phyloP scores from a whole-genome alignment of 2,113 vertebrate genomes.

The Tor tambroides region DNA sequence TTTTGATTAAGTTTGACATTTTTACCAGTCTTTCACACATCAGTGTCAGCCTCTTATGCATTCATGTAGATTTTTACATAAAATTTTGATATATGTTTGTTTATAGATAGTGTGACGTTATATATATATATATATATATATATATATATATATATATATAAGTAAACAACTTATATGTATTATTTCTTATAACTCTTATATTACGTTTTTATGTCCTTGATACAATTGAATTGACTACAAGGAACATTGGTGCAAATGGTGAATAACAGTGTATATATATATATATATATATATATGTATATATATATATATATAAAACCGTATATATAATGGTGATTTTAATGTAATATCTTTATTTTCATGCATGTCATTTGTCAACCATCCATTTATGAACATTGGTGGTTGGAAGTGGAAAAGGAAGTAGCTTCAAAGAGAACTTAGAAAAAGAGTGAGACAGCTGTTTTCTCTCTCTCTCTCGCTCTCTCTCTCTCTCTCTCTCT shows the following conservation, averaged over 20 bases:
- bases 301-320: too few relatives aligned
- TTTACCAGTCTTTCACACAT: neutral
- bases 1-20: neutral
- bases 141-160: too few relatives aligned
- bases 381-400: neutral
- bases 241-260: neutral
- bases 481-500: too few relatives aligned
- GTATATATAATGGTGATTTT: neutral
- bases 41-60: too few relatives aligned
- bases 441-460: neutral
- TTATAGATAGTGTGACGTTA: neutral
- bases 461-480: neutral
- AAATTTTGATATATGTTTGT: neutral
- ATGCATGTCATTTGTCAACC: neutral
- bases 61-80: neutral
- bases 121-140: too few relatives aligned
- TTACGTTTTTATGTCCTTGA: neutral
- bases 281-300: too few relatives aligned
- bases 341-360: neutral
- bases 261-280: too few relatives aligned
- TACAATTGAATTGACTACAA: neutral
- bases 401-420: neutral
- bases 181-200: neutral
- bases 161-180: neutral
- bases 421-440: neutral